A percentile compares a stretch with the other conserved stretches of the same genome.
phyloP scores from a whole-genome alignment of 1,140 invertebrate genomes.

The Nasonia longicornis region DNA sequence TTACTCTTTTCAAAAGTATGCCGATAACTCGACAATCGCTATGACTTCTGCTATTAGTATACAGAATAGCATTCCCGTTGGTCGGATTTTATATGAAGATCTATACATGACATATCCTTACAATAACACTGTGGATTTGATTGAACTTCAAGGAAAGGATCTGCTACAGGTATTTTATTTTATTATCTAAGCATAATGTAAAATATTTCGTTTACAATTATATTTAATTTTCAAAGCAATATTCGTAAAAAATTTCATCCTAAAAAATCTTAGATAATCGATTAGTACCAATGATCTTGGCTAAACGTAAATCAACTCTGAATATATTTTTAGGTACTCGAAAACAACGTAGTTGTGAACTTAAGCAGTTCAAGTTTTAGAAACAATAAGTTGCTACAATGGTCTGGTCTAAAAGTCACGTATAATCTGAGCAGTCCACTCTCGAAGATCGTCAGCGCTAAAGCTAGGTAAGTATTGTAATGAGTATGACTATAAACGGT shows the following conservation, averaged over 20 bases:
- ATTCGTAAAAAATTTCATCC: no score
- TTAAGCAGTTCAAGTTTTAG: slow-evolving; percentile 36
- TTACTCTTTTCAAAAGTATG: slow-evolving; percentile 56
- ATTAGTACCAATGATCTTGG: neutral
- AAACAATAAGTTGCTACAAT: slow-evolving; percentile 46
- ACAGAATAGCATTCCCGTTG: slow-evolving; percentile 69
- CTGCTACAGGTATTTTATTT: slow-evolving; percentile 66
- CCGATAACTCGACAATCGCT: slow-evolving; percentile 78
- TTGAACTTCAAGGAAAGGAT: slow-evolving; percentile 75
- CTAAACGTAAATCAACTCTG: neutral
- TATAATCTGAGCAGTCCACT: slow-evolving; percentile 63
- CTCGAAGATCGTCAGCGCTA: slow-evolving; percentile 46
- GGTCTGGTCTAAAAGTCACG: slow-evolving; percentile 66
- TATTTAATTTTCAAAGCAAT: neutral
- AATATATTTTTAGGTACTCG: slow-evolving; percentile 44
- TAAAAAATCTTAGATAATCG: no score
- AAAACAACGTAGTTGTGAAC: slow-evolving; percentile 46
- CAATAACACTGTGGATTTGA: slow-evolving; percentile 77
- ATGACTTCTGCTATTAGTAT: slow-evolving; percentile 80
- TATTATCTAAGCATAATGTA: neutral
- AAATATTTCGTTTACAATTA: no score
- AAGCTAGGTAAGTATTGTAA: slow-evolving; percentile 52
- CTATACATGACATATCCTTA: slow-evolving; percentile 78
- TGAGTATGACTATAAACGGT: neutral
- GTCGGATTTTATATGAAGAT: slow-evolving; percentile 76